phyloP scores from a whole-genome alignment of 2,113 vertebrate species.

The Syngnathus scovelli region DNA sequence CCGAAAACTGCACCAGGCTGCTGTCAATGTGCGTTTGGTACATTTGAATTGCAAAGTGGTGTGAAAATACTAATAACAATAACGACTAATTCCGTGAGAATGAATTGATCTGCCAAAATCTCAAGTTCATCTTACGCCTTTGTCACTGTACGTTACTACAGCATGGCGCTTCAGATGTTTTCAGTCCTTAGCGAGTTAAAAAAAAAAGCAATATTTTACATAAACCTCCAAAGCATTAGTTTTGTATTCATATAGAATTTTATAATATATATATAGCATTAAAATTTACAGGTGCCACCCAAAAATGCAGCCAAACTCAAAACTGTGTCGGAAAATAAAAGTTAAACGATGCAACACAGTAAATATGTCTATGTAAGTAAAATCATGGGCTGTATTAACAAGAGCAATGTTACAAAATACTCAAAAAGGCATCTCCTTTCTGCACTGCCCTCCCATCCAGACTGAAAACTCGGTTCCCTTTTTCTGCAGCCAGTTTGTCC shows the following conservation, averaged over 20 bases:
- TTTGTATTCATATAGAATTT: slow-evolving; percentile 58
- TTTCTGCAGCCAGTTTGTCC: slow-evolving; percentile 47
- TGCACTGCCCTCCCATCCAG: slow-evolving; percentile 44
- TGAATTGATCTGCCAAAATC: slow-evolving; percentile 4
- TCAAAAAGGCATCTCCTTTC: slow-evolving; percentile 88
- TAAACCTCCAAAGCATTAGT: slow-evolving; percentile 52
- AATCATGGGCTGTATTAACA: slow-evolving; percentile 81
- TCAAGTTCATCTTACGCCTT: slow-evolving; percentile 16
- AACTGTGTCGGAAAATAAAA: slow-evolving; percentile 83
- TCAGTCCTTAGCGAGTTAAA: slow-evolving; percentile 32
- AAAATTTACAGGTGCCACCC: slow-evolving; percentile 88
- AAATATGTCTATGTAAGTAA: slow-evolving; percentile 80
- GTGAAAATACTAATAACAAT: background rate
- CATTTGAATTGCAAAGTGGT: slow-evolving; percentile 3
- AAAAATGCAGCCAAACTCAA: slow-evolving; percentile 86
- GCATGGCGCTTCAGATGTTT: slow-evolving; percentile 36
- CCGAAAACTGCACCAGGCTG: background rate
- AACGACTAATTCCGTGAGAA: background rate
- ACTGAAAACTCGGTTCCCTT: slow-evolving; percentile 54
- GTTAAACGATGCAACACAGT: slow-evolving; percentile 63
- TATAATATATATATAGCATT: slow-evolving; percentile 56
- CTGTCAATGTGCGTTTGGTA: background rate
- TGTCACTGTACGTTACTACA: slow-evolving; percentile 42
- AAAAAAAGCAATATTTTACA: slow-evolving; percentile 29
- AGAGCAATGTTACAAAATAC: slow-evolving; percentile 99